A percentile compares a stretch with the other conserved stretches of the same genome.
phyloP scores from a whole-genome alignment of 2,888 invertebrate genomes.

The Congeria kusceri region DNA sequence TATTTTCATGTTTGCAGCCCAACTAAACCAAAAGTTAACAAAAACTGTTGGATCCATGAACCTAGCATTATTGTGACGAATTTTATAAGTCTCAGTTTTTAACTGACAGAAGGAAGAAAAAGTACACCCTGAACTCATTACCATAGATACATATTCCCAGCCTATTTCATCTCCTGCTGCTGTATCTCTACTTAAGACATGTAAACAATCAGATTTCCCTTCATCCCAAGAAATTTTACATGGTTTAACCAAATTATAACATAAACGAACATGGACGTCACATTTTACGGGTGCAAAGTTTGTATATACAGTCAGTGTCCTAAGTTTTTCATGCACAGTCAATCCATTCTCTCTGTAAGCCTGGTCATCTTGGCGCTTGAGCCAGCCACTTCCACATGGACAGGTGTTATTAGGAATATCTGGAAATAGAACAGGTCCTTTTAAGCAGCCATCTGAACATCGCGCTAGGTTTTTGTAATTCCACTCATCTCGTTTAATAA shows the following conservation, averaged over 20 bases:
- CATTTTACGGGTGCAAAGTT: conserved; percentile 24
- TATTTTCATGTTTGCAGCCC: conserved; percentile 22
- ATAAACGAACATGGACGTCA: conserved; percentile 17
- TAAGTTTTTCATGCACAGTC: too few relatives aligned
- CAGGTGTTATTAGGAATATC: too few relatives aligned
- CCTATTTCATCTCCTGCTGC: conserved; percentile 55
- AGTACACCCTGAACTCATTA: conserved; percentile 31
- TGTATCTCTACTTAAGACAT: conserved; percentile 33
- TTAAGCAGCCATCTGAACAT: too few relatives aligned
- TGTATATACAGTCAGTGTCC: too few relatives aligned
- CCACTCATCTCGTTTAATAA: too few relatives aligned
- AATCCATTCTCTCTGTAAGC: too few relatives aligned
- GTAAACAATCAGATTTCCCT: conserved; percentile 13
- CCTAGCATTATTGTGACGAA: background rate
- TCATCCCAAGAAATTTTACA: conserved; percentile 39
- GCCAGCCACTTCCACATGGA: too few relatives aligned
- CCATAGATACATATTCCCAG: conserved; percentile 37
- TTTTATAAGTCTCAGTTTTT: conserved; percentile 20
- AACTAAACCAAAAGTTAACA: conserved; percentile 20
- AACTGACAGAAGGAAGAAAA: conserved; percentile 34
- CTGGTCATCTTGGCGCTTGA: too few relatives aligned
- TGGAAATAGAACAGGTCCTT: too few relatives aligned
- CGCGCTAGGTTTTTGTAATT: too few relatives aligned
- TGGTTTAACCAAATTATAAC: conserved; percentile 17
- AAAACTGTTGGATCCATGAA: conserved; percentile 21